Conservation (phyloP, 2,888 invertebrate species). For the Meiosimyza decipiens region DNA sequence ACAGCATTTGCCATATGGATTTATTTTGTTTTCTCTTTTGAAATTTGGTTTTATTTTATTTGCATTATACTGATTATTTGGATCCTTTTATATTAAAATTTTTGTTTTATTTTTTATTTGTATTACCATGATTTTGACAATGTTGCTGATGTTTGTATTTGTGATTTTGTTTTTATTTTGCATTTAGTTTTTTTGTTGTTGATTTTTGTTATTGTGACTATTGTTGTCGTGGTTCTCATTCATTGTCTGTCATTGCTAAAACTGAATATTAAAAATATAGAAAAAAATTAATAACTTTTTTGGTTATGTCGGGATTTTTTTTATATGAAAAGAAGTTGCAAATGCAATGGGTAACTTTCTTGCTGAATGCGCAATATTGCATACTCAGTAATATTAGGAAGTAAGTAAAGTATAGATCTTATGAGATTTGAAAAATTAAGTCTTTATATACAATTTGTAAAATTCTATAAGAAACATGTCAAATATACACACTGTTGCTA, state of each 20-base stretch:
- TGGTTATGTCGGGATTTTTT: background rate
- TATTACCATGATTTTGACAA: conserved; percentile 36
- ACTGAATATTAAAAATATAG: conserved; percentile 35
- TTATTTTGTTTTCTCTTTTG: conserved; percentile 3
- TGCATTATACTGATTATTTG: conserved; percentile 42
- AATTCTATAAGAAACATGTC: no score
- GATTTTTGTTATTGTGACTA: background rate
- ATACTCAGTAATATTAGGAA: no score
- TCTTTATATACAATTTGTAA: no score
- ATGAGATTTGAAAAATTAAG: no score
- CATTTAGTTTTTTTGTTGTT: background rate
- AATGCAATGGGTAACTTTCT: no score
- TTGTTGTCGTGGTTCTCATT: conserved; percentile 10
- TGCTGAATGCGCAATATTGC: no score
- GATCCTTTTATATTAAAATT: conserved; percentile 31
- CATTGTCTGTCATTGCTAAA: conserved; percentile 27
- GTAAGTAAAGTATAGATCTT: no score
- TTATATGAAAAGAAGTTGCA: no score
- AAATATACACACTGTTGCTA: no score
- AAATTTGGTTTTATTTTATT: conserved; percentile 40
- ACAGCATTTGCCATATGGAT: no score
- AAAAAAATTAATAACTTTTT: conserved; percentile 15
- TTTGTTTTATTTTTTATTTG: conserved; percentile 29
- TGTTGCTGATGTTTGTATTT: conserved; percentile 28
- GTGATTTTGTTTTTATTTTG: background rate